Evolutionary conservation across 2,888 invertebrate species (phyloP), one percentile per base, ranked within the genome.

Genomic region (Macrophya annulata): DNA sequence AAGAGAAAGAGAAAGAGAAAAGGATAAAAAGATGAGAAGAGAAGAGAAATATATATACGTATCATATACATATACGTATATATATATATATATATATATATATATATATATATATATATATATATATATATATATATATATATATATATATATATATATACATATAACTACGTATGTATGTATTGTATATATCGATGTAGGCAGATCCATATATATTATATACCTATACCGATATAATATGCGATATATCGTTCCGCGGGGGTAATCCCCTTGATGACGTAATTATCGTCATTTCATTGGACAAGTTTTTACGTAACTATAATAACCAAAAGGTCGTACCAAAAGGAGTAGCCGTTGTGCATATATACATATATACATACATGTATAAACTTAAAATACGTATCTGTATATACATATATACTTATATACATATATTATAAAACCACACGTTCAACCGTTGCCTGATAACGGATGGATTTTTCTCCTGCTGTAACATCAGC

Each of bases 211-310:
- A 15, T 12, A 12, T 9, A 31, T 31, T 31, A 31, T 68, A 68
- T 37, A 68, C 15, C 15, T 68, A 68, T 37, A 68, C 17, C 17
- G 68, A 25, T 68, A 68, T 37, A 45, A 45, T 43, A 45, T 45
- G 72, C 5, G 72, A 10, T 74, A 45, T 9, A 74, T 74, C 72
- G 45, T 72, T 84, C 84, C 84, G 81, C 84, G 87, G 84, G 48
- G 86, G 86, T 88, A 88, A 87, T 87, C 87, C 86, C 86, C 37
- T 84, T 82, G 87, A 88, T 88, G 88, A 88, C 87, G 88, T 87
- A 87, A 87, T 88, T 88, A 88, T 86, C 86, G 84, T 83, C 84
- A 86, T 84, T 79, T 84, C 85, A 48, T 74, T 37, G 62, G 62
- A 81, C 68, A 84, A 87, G 85, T 86, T 85, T 85, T 86, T 87